phyloP scores from a whole-genome alignment of 2,888 invertebrate species.

The Tricholauxania praeusta region DNA sequence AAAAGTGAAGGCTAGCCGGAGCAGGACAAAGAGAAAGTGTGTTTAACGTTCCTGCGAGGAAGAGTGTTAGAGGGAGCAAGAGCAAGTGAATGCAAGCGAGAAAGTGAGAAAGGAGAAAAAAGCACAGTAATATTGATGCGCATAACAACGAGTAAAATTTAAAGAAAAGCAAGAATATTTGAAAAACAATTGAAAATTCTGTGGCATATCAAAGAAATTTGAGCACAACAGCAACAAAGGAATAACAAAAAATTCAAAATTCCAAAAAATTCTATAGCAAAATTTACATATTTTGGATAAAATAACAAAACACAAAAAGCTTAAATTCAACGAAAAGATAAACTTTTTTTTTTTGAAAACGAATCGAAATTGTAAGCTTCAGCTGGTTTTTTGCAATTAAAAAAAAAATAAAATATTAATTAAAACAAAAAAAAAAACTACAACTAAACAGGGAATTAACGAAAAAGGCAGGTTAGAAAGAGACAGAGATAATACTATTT shows the following conservation, averaged over 20 bases:
- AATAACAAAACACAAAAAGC: slow-evolving; percentile 11
- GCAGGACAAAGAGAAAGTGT: slow-evolving; percentile 21
- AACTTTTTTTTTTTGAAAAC: slow-evolving; percentile 22
- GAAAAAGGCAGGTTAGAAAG: slow-evolving; percentile 28
- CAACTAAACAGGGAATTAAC: slow-evolving; percentile 31
- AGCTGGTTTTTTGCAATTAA: slow-evolving; percentile 36
- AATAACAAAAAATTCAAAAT: slow-evolving; percentile 1
- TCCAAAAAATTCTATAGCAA: not conserved
- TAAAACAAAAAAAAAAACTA: not conserved
- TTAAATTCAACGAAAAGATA: slow-evolving; percentile 9
- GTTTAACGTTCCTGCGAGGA: slow-evolving; percentile 5
- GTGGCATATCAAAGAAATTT: slow-evolving; percentile 35
- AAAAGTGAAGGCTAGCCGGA: not conserved
- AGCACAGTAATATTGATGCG: not conserved
- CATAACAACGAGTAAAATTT: slow-evolving; percentile 4
- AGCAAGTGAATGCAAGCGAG: slow-evolving; percentile 9
- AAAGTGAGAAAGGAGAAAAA: slow-evolving; percentile 28
- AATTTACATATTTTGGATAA: slow-evolving; percentile 16
- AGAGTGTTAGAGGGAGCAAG: not conserved
- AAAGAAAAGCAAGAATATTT: slow-evolving; percentile 39
- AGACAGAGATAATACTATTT: slow-evolving; percentile 44
- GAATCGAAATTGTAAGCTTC: slow-evolving; percentile 31
- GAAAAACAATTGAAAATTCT: slow-evolving; percentile 16
- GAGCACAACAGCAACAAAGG: slow-evolving; percentile 39
- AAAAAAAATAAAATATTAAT: slow-evolving; percentile 14